These are phyloP conservation scores for Rhizoglyphus robini DNA, from an alignment of 1,140 invertebrate species.

Conservation along the genomic window DNA sequence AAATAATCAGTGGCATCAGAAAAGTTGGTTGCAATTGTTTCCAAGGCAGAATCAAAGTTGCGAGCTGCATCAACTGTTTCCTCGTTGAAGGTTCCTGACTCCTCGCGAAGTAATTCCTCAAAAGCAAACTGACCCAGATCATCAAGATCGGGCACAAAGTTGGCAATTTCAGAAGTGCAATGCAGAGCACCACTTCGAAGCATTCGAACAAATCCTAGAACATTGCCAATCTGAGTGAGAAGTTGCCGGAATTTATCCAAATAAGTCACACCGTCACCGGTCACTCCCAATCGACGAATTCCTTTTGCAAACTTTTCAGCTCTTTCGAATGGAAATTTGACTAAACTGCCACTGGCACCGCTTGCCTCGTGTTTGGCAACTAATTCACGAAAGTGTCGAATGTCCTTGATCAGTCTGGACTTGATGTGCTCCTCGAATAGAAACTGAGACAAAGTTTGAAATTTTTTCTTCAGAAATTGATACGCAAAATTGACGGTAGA, in stretches of 20 bases:
- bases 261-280: slow-evolving; percentile 65
- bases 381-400: slow-evolving; percentile 21
- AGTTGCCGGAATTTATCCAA: slow-evolving; percentile 83
- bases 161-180: slow-evolving; percentile 74
- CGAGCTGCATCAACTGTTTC: slow-evolving; percentile 50
- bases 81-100: slow-evolving; percentile 40
- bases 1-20: slow-evolving; percentile 90
- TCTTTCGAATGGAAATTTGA: slow-evolving; percentile 59
- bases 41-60: slow-evolving; percentile 59
- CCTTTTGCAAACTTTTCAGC: slow-evolving; percentile 89
- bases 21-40: slow-evolving; percentile 66
- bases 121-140: slow-evolving; percentile 45
- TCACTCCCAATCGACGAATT: slow-evolving; percentile 73
- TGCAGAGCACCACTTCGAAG: slow-evolving; percentile 84
- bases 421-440: slow-evolving; percentile 97
- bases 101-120: slow-evolving; percentile 37
- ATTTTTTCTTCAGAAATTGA: slow-evolving; percentile 85
- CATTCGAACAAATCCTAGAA: slow-evolving; percentile 87
- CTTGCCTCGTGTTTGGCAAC: slow-evolving; percentile 10
- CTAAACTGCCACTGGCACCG: neutral
- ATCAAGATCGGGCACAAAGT: slow-evolving; percentile 74
- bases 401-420: slow-evolving; percentile 49
- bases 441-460: slow-evolving; percentile 91
- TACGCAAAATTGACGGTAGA: slow-evolving; percentile 93
- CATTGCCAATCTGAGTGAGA: slow-evolving; percentile 90